These are phyloP conservation scores for Clarias laeviceps DNA, from an alignment of 2,797 vertebrate species.

Conservation along the genomic window DNA sequence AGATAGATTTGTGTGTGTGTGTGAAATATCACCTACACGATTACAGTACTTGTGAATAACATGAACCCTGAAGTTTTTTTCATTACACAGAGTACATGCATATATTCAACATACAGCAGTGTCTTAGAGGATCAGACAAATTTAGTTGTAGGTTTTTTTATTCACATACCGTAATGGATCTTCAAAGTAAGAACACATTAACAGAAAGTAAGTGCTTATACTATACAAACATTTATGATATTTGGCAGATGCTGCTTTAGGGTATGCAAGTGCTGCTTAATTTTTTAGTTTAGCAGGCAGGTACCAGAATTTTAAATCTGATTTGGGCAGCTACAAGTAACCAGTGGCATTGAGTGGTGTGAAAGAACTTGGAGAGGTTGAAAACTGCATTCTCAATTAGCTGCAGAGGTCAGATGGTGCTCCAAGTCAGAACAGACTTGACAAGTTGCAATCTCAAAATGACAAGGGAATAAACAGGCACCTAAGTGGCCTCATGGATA, in stretches of 20 bases:
- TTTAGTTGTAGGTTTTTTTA: too few species aligned
- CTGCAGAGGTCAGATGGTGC: not conserved
- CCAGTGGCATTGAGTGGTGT: not conserved
- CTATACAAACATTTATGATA: not conserved
- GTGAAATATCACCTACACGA: too few species aligned
- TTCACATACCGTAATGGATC: not conserved
- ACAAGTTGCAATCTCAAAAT: not conserved
- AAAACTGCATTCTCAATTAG: slow-evolving; percentile 7
- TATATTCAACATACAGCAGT: too few species aligned
- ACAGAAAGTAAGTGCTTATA: not conserved
- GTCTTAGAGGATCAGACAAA: too few species aligned
- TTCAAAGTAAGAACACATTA: not conserved
- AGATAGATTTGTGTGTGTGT: too few species aligned
- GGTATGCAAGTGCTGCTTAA: not conserved
- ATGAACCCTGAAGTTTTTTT: too few species aligned
- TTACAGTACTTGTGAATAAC: too few species aligned
- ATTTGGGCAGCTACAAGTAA: not conserved
- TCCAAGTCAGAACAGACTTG: not conserved
- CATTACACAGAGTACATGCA: too few species aligned
- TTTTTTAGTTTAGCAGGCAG: not conserved
- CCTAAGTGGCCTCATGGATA: not conserved
- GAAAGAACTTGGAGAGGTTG: not conserved
- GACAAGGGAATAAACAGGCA: not conserved
- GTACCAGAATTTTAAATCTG: not conserved
- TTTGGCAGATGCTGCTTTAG: not conserved